Conservation (phyloP, 2,113 vertebrate genomes). For the Oreocharis arfaki region DNA sequence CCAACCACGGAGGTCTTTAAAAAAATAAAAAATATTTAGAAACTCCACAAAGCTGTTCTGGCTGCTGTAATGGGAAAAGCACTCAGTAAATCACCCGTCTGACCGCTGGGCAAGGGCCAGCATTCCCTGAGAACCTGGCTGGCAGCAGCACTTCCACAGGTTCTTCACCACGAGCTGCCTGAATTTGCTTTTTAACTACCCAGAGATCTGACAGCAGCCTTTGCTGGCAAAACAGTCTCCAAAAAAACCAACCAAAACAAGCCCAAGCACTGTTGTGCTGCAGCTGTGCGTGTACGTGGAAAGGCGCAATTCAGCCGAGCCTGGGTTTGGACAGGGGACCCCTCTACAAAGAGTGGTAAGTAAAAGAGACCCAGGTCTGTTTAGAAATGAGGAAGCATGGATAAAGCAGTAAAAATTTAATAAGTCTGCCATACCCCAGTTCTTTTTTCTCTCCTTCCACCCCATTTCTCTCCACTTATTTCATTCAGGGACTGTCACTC, state of each 20-base stretch:
- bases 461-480: background rate
- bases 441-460: background rate
- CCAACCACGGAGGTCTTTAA: background rate
- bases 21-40: background rate
- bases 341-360: rapidly evolving
- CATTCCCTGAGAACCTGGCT: slow-evolving; percentile 35
- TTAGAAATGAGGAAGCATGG: background rate
- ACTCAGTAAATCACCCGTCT: background rate
- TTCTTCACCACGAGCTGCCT: background rate
- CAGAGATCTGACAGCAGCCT: slow-evolving; percentile 31
- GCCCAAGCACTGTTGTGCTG: background rate
- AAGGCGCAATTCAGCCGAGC: background rate
- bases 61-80: background rate
- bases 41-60: background rate
- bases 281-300: rapidly evolving
- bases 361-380: background rate
- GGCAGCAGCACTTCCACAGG: background rate
- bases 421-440: background rate
- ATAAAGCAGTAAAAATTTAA: background rate
- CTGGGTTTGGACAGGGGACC: background rate
- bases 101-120: slow-evolving; percentile 28
- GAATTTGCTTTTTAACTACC: slow-evolving; percentile 8
- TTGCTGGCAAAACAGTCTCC: slow-evolving; percentile 1
- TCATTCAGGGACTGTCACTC: background rate
- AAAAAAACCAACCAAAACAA: background rate